Percentiles rank a stretch among this genome's conserved stretches.
Conservation (phyloP, 35 echinoderm and acorn worm species). For the Patiria miniata region DNA sequence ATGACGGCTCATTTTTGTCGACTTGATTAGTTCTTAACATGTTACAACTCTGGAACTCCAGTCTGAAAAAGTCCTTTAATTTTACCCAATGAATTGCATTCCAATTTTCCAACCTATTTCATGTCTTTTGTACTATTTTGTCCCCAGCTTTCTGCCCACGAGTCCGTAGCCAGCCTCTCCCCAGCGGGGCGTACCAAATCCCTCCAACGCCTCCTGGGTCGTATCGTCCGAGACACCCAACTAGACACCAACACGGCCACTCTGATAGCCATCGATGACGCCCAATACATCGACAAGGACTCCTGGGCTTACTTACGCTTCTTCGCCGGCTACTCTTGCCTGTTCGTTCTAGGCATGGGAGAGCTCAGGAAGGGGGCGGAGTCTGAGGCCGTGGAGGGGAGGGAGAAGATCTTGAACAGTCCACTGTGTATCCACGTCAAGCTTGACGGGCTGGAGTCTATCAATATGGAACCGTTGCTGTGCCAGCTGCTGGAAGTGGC, state of each 20-base stretch:
- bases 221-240: constrained; percentile 57
- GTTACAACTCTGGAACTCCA: no score
- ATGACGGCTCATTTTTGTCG: no score
- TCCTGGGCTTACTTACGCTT: constrained; percentile 82
- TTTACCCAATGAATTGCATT: no score
- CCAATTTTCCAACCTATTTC: neutral
- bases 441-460: constrained; percentile 72
- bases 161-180: constrained; percentile 45
- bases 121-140: neutral
- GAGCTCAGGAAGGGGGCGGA: constrained; percentile 20
- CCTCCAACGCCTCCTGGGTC: constrained; percentile 61
- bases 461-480: constrained; percentile 80
- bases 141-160: constrained; percentile 54
- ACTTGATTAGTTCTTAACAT: no score
- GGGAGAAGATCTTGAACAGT: constrained; percentile 48
- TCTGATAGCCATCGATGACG: constrained; percentile 89
- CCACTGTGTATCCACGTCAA: constrained; percentile 48
- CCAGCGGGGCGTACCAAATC: constrained; percentile 44
- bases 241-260: constrained; percentile 46
- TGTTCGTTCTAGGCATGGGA: constrained; percentile 64
- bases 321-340: constrained; percentile 59
- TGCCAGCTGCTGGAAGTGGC: constrained; percentile 86
- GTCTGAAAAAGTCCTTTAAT: no score
- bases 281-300: constrained; percentile 90
- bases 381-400: constrained; percentile 28